Percentiles rank a stretch among this genome's conserved stretches.
phyloP scores from a whole-genome alignment of 1,140 invertebrate species.

The Tenebrio molitor region DNA sequence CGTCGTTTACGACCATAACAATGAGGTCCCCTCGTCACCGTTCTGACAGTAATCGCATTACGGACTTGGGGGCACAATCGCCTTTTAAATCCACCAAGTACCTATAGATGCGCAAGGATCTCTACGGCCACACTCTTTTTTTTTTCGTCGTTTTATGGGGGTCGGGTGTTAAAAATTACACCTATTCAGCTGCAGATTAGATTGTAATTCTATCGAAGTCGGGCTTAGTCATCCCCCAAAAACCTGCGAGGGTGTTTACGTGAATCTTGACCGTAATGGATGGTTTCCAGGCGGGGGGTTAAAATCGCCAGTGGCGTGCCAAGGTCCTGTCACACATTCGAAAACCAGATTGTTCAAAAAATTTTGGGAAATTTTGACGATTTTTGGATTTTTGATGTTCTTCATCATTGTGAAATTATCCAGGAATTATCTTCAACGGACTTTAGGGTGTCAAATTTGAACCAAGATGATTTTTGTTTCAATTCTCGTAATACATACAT shows the following conservation, averaged over 20 bases:
- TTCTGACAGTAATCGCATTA: conserved; percentile 40
- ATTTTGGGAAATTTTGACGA: too few species aligned
- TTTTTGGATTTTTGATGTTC: too few species aligned
- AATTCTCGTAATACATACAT: too few species aligned
- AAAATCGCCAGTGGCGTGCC: too few species aligned
- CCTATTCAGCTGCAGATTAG: conserved; percentile 19
- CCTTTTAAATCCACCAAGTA: conserved; percentile 7
- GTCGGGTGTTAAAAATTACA: conserved; percentile 10
- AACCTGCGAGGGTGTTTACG: conserved; percentile 1
- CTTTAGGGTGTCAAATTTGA: too few species aligned
- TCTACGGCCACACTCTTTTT: background rate
- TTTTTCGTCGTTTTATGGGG: background rate
- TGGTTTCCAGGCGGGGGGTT: background rate
- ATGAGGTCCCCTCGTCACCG: conserved; percentile 34
- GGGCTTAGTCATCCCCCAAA: conserved; percentile 8
- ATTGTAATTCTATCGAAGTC: conserved; percentile 1
- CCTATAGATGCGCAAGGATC: background rate
- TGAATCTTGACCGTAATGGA: conserved; percentile 4
- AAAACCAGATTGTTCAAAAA: too few species aligned
- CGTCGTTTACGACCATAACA: conserved; percentile 21
- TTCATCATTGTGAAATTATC: too few species aligned
- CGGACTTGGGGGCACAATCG: background rate
- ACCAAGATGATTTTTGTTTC: too few species aligned
- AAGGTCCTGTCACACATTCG: too few species aligned
- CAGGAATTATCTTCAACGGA: too few species aligned